Evolutionary conservation across 2,113 vertebrate species (phyloP).

Genomic region (Stomatorhinus ivindoensis): DNA sequence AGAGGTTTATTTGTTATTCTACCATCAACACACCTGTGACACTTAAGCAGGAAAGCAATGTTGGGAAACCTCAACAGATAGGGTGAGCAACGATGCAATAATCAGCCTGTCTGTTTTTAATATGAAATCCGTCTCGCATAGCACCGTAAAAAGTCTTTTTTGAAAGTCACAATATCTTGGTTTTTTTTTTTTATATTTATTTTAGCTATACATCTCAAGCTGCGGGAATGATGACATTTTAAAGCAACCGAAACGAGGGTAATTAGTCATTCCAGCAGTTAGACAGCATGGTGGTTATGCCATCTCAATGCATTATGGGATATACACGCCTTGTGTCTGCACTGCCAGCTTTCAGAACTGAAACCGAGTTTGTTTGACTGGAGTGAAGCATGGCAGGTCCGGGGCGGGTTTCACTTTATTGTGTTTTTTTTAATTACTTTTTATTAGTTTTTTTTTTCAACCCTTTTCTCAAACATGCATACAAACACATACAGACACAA

Average conservation of each 20-base stretch:
- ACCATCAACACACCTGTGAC: neutral
- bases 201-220: neutral
- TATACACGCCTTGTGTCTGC: neutral
- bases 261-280: constrained; percentile 3
- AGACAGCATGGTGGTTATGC: neutral
- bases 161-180: neutral
- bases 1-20: neutral
- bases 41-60: neutral
- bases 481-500: neutral
- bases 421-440: neutral
- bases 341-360: neutral
- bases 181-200: neutral
- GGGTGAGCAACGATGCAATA: neutral
- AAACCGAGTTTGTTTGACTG: neutral
- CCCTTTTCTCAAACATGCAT: neutral
- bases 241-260: neutral
- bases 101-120: neutral
- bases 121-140: neutral
- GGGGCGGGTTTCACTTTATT: neutral
- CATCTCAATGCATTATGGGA: neutral
- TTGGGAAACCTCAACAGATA: neutral
- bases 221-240: neutral
- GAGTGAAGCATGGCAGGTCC: neutral
- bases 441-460: neutral
- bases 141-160: neutral